Percentiles rank a stretch among this genome's conserved stretches.
These are phyloP conservation scores for Triops cancriformis DNA, from an alignment of 1,140 invertebrate species.

Conservation along the genomic window DNA sequence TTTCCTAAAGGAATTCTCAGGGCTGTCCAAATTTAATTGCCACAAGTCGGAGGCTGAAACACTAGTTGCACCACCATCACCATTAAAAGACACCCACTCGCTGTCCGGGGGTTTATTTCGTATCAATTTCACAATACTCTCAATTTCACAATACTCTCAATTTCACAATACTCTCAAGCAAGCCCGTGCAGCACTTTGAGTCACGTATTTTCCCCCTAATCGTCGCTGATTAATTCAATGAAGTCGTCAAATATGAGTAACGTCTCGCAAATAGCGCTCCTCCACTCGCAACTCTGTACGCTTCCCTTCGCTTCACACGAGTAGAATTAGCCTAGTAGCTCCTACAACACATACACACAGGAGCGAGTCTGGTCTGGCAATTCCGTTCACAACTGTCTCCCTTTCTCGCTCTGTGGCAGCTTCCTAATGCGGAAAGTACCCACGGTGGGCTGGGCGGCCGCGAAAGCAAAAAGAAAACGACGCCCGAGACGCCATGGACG, in stretches of 20 bases:
- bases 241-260: not conserved
- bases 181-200: too few relatives aligned
- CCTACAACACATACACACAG: not conserved
- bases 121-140: not conserved
- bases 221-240: not conserved
- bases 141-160: not conserved
- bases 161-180: too few relatives aligned
- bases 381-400: not conserved
- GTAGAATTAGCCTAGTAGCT: not conserved
- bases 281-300: not conserved
- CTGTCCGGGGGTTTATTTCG: not conserved
- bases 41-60: not conserved
- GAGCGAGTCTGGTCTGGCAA: not conserved
- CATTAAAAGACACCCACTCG: not conserved
- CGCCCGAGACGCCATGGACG: not conserved
- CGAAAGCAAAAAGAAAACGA: not conserved
- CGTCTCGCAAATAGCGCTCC: constrained; percentile 3
- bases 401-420: constrained; percentile 12
- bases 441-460: not conserved
- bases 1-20: too few relatives aligned
- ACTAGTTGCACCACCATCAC: constrained; percentile 12
- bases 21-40: not conserved
- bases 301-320: not conserved
- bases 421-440: not conserved
- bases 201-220: not conserved